Conservation (phyloP, 2,113 vertebrate species). For the Cepphus grylle region DNA sequence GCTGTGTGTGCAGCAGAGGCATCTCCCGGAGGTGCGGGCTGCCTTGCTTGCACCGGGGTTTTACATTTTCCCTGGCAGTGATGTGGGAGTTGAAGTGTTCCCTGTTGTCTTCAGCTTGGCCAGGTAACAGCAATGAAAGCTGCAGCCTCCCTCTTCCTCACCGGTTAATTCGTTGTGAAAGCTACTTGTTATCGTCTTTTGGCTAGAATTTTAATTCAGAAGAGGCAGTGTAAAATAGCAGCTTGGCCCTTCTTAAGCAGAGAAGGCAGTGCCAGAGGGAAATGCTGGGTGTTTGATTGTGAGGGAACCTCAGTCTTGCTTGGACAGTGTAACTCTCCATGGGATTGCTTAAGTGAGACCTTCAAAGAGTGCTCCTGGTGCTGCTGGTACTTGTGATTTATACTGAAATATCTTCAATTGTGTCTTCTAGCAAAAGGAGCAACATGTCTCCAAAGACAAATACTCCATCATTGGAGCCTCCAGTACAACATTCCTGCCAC, state of each 20-base stretch:
- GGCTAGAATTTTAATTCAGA: not conserved
- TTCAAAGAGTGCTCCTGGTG: not conserved
- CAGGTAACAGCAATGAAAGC: not conserved
- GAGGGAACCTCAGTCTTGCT: not conserved
- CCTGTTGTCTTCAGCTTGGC: not conserved
- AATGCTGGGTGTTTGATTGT: not conserved
- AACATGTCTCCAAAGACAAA: slow-evolving; percentile 22
- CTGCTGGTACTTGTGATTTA: not conserved
- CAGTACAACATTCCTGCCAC: not conserved
- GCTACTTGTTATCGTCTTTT: not conserved
- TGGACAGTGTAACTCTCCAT: not conserved
- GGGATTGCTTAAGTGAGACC: not conserved
- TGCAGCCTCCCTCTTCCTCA: not conserved
- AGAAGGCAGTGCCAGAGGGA: not conserved
- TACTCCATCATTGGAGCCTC: not conserved
- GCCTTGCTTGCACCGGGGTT: not conserved
- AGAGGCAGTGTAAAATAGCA: not conserved
- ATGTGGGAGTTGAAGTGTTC: not conserved
- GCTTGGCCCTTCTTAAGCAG: not conserved
- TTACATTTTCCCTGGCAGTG: not conserved
- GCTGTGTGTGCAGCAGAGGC: not conserved
- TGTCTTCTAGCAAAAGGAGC: slow-evolving; percentile 39
- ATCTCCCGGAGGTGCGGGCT: not conserved
- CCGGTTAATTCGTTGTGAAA: not conserved
- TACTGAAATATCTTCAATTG: not conserved